phyloP scores from a whole-genome alignment of 2,797 vertebrate genomes.

The Pipistrellus kuhlii region DNA sequence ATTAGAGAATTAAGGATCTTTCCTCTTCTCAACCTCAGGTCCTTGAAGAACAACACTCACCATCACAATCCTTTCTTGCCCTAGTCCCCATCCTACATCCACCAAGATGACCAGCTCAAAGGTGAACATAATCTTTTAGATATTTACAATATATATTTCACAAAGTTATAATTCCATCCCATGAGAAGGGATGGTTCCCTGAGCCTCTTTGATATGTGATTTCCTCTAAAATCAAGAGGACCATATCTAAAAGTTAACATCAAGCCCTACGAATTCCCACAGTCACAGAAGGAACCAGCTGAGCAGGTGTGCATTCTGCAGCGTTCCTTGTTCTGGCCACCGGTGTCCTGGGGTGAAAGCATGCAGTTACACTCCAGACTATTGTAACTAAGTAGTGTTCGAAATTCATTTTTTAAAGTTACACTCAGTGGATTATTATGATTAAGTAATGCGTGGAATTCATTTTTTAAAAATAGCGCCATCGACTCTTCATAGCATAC shows the following conservation, averaged over 20 bases:
- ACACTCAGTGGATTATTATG: no score
- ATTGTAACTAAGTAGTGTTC: constrained; percentile 64
- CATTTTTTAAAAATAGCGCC: constrained; percentile 63
- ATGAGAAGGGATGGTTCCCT: background rate
- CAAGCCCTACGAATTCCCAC: background rate
- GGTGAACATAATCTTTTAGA: background rate
- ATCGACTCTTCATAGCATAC: constrained; percentile 33
- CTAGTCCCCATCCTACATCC: background rate
- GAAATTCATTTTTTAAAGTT: constrained; percentile 46
- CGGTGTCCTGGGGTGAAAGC: constrained; percentile 21
- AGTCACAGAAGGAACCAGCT: background rate
- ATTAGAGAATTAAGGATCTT: background rate
- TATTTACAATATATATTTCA: background rate
- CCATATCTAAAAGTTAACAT: constrained; percentile 25
- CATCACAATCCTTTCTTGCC: background rate
- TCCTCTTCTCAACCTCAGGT: background rate
- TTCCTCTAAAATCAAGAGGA: background rate
- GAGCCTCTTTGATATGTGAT: background rate
- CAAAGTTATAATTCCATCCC: background rate
- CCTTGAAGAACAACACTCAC: background rate
- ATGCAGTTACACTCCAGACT: constrained; percentile 46
- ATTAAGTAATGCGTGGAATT: constrained; percentile 1
- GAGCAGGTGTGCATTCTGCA: background rate
- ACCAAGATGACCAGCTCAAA: background rate
- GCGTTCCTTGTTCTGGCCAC: constrained; percentile 61